A percentile compares a stretch with the other conserved stretches of the same genome.
These are phyloP conservation scores for Schizopygopsis malacanthus DNA, from an alignment of 2,797 vertebrate species.

Conservation along the genomic window DNA sequence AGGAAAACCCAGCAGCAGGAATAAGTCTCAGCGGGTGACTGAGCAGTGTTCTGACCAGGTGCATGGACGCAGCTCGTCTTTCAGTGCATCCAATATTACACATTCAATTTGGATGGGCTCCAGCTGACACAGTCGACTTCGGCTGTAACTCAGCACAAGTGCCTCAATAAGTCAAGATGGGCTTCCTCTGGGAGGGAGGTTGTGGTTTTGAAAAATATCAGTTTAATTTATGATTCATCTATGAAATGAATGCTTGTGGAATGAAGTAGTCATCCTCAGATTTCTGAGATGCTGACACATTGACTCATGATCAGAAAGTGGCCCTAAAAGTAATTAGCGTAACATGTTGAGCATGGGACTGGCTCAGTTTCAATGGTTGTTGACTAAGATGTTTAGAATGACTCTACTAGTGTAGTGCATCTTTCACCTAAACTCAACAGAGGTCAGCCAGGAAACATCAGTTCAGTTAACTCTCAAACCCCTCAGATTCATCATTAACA, in stretches of 20 bases:
- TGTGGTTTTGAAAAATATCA: background rate
- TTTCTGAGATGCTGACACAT: background rate
- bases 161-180: constrained; percentile 21
- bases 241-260: background rate
- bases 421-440: background rate
- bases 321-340: background rate
- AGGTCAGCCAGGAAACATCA: background rate
- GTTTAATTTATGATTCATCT: constrained; percentile 30
- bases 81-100: constrained; percentile 47
- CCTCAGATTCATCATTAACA: constrained; percentile 17
- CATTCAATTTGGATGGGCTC: constrained; percentile 41
- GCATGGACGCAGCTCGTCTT: constrained; percentile 42
- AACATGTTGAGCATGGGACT: background rate
- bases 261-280: background rate
- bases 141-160: constrained; percentile 31
- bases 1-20: background rate
- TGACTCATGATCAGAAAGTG: background rate
- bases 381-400: background rate
- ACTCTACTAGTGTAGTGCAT: background rate
- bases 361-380: background rate
- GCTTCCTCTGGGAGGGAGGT: background rate
- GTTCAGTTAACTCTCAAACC: background rate
- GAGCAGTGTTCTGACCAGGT: constrained; percentile 23
- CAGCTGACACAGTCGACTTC: constrained; percentile 37
- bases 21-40: constrained; percentile 2